Base-by-base conservation (phyloP, 2,888 invertebrate genomes). In the Stenotaenia linearis region DNA sequence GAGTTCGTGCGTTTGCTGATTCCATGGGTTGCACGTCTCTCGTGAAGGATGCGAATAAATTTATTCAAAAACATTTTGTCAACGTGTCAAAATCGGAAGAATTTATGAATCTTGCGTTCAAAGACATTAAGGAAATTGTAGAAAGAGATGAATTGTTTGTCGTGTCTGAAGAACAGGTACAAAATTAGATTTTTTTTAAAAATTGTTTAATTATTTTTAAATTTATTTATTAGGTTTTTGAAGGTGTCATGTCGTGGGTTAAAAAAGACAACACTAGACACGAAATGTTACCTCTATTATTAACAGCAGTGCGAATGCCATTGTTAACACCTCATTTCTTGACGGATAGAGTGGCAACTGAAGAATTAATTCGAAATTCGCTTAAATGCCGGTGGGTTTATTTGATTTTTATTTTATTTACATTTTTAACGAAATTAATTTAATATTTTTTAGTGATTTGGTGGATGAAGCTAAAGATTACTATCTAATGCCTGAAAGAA, bases 391-490 rank as follows among this genome's bases (percentile, higher is more conserved):
- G 93, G 89, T 91, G 80, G 50, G 81, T n/a, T n/a, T n/a, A 76
- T 81, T 21, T 50, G 77, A 21, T 85, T 85, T 32, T 21, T 15
- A 9, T 28, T 76, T 21, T 10, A 56, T 28, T 32, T 9, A 75
- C 7, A 10, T 50, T 80, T 80, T 80, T 37, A 61, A 76, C 28
- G 28, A 23, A 23, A 61, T 56, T 75, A 77, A 21, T 56, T 76
- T 79, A 81, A 9, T 77, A 7, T 7, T 77, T 69, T 30, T 74
- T 84, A 91, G 92, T 83, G 94, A 95, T 87, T 87, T 95, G 75
- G 85, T 96, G 78, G 95, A 96, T 85, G 95, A 95, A 86, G 95
- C 95, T 0, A 90, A 93, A 85, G 94, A 95, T 84, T 96, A 92
- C 86, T 93, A 95, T 86, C 87, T 95, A 80, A 92, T 96, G 89